Percentiles rank a stretch among this genome's conserved stretches.
Evolutionary conservation across 2,113 vertebrate species (phyloP).

Genomic region (Hepsetus odoe): DNA sequence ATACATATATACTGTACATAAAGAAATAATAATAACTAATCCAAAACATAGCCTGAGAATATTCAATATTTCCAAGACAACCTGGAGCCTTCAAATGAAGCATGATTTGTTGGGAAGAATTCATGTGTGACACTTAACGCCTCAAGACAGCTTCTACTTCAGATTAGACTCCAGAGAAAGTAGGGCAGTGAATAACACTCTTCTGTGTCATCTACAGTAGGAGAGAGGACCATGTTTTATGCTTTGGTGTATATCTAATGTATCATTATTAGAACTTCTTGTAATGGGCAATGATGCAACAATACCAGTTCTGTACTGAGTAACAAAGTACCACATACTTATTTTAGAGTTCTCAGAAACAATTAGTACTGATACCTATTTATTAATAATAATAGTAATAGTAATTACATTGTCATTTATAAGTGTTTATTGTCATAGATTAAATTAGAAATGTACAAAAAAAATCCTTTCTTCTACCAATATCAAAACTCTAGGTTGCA

Average conservation of each 20-base stretch:
- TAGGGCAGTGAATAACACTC: neutral
- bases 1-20: slow-evolving; percentile 1
- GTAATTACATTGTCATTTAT: too few species aligned
- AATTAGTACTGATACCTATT: too few species aligned
- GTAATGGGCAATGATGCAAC: too few species aligned
- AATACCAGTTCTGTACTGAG: too few species aligned
- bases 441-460: too few species aligned
- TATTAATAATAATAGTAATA: too few species aligned
- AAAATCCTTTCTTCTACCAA: too few species aligned
- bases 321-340: too few species aligned
- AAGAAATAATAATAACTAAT: neutral
- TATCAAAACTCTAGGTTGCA: too few species aligned
- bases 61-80: slow-evolving; percentile 10
- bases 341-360: too few species aligned
- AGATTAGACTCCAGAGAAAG: neutral
- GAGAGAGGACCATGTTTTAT: neutral
- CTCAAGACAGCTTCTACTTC: slow-evolving; percentile 9
- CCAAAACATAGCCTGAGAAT: neutral
- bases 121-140: neutral
- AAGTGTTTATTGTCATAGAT: too few species aligned
- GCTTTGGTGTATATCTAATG: neutral
- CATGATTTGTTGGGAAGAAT: neutral
- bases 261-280: too few species aligned
- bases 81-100: neutral
- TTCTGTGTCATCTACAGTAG: neutral